Base-by-base conservation (phyloP, 2,797 vertebrate genomes). In the Ctenopoma multispine region DNA sequence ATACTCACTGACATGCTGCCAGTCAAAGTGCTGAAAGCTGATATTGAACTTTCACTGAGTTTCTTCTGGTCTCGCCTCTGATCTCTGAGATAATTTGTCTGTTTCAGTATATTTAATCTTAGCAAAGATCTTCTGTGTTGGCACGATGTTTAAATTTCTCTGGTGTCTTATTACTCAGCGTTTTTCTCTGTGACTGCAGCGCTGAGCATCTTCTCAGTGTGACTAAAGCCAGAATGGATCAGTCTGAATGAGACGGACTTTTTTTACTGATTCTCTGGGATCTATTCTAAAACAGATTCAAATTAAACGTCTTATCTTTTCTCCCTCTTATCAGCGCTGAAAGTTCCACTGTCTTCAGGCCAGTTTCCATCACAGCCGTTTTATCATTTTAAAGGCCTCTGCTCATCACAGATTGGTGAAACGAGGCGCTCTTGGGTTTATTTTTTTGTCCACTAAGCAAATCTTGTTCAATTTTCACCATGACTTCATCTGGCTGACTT, bases 281-380 rank as follows among this genome's bases (percentile, higher is more conserved):
- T 21, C 23, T n/a, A 3, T 68, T 77, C 74, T 18, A 5, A 71
- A 43, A 31, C 14, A 0, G 24, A 21, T 63, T 66, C 18, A 70
- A 75, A 82, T 84, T 67, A 77, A 74, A 69, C 31, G 1, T 23
- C 81, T 77, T 81, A 77, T 83, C 72, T 77, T 9, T 21, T 8
- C 67, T 36, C 57, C 24, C 14, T 1, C 12, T 75, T 79, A 80
- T 84, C 69, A 21, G 11, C 58, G 64, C 15, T 20, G 55, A 49
- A 67, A 69, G 59, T 74, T 63, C 60, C 68, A 41, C 81, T 77
- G 70, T 78, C 75, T 79, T 21, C 8, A 6, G 80, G 82, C 47
- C 36, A 17, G 10, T 63, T 79, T 66, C 63, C 51, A 64, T 84
- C 68, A 23, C 7, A 50, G 70, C 53, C 1, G 34, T 57, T 77